These are phyloP conservation scores for Orthonevra nobilis DNA, from an alignment of 2,888 invertebrate genomes.

Conservation along the genomic window DNA sequence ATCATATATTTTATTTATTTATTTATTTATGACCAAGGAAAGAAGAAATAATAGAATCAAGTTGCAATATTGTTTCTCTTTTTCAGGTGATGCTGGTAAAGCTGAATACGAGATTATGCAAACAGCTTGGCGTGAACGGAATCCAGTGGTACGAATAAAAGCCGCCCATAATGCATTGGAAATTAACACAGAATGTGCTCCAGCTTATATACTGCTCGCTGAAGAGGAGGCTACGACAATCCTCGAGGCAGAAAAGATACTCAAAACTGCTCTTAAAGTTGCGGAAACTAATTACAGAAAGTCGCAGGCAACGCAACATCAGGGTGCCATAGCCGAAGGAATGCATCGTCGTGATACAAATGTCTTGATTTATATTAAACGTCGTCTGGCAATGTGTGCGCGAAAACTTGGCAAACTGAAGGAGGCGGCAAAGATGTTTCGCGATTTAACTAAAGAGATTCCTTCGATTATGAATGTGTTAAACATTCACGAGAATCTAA, in stretches of 20 bases:
- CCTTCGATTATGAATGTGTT: slow-evolving; percentile 96
- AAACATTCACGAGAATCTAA: slow-evolving; percentile 97
- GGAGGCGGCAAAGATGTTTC: slow-evolving; percentile 97
- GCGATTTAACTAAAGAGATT: slow-evolving; percentile 97
- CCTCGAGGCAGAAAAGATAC: slow-evolving; percentile 90
- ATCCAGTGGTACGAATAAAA: slow-evolving; percentile 93
- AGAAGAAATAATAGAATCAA: too few species aligned
- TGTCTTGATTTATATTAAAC: slow-evolving; percentile 95
- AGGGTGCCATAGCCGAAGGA: slow-evolving; percentile 87
- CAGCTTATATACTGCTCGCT: slow-evolving; percentile 95
- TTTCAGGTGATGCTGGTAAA: slow-evolving; percentile 86
- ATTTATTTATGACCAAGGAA: too few species aligned
- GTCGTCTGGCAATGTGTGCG: slow-evolving; percentile 98
- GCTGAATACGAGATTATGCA: slow-evolving; percentile 97
- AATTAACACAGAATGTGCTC: slow-evolving; percentile 94
- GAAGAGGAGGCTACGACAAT: slow-evolving; percentile 98
- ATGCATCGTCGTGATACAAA: slow-evolving; percentile 94
- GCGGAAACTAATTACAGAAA: slow-evolving; percentile 90
- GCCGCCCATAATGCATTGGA: slow-evolving; percentile 94
- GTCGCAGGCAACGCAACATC: slow-evolving; percentile 90
- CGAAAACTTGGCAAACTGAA: slow-evolving; percentile 95
- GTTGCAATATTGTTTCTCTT: too few species aligned
- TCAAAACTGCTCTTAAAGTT: slow-evolving; percentile 90
- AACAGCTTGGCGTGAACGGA: slow-evolving; percentile 97
- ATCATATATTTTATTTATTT: too few species aligned